Conservation (phyloP, 2,888 invertebrate species). For the Eupithecia centaureata region DNA sequence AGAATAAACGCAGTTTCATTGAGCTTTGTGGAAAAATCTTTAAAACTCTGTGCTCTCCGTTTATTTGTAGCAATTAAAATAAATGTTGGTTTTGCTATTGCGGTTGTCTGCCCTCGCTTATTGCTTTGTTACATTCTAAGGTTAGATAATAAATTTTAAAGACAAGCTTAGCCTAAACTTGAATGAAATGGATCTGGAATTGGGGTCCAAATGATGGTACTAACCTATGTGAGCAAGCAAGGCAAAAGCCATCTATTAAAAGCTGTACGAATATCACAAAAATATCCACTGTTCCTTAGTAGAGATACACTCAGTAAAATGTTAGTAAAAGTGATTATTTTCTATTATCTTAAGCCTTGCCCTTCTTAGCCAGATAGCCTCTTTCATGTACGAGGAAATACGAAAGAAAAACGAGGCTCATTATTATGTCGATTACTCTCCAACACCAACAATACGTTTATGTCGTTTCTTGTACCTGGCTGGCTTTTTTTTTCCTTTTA, state of each 20-base stretch:
- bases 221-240: neutral
- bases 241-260: neutral
- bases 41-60: too few species aligned
- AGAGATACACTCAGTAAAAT: constrained; percentile 24
- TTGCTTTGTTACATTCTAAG: neutral
- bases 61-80: constrained; percentile 16
- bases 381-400: constrained; percentile 41
- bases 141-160: neutral
- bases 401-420: constrained; percentile 45
- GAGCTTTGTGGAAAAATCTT: too few species aligned
- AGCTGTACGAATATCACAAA: neutral
- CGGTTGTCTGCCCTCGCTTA: neutral
- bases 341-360: constrained; percentile 39
- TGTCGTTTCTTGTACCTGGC: constrained; percentile 44
- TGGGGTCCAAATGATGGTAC: too few species aligned
- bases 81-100: neutral
- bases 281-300: neutral
- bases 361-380: constrained; percentile 37
- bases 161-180: neutral
- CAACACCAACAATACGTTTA: constrained; percentile 46
- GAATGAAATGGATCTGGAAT: neutral
- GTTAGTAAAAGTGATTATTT: constrained; percentile 35
- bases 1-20: constrained; percentile 6
- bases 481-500: constrained; percentile 38
- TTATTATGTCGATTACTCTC: constrained; percentile 47